These are phyloP conservation scores for Sprattus sprattus DNA, from an alignment of 2,113 vertebrate genomes.

Conservation along the genomic window DNA sequence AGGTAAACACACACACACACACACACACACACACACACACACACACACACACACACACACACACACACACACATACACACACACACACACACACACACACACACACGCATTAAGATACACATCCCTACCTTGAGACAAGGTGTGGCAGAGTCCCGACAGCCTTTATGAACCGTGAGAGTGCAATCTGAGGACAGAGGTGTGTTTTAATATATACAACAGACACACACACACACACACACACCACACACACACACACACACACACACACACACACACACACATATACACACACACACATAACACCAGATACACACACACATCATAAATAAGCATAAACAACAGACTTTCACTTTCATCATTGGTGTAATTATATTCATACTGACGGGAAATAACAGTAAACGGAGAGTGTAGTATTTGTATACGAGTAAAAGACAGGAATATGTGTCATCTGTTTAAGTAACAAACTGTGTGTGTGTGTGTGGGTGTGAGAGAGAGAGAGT, in stretches of 20 bases:
- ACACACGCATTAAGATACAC: background rate
- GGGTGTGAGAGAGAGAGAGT: background rate
- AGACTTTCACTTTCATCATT: background rate
- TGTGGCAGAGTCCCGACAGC: constrained; percentile 80
- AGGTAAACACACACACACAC: constrained; percentile 17
- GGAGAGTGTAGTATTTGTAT: no score
- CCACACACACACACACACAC: background rate
- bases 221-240: background rate
- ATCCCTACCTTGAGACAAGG: constrained; percentile 82
- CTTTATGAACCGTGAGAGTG: constrained; percentile 79
- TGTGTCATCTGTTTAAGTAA: background rate
- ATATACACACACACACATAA: background rate
- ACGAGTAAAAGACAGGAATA: no score
- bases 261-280: background rate
- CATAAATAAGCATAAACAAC: background rate
- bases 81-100: constrained; percentile 24
- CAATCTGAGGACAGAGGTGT: constrained; percentile 72
- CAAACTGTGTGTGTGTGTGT: background rate
- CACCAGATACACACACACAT: background rate
- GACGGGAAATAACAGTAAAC: no score
- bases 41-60: constrained; percentile 1
- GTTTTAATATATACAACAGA: background rate
- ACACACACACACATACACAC: constrained; percentile 13
- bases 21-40: constrained; percentile 20
- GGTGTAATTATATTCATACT: no score